A percentile compares a stretch with the other conserved stretches of the same genome.
Evolutionary conservation across 1,140 invertebrate species (phyloP).

Genomic region (Panagrolaimus sp.): DNA sequence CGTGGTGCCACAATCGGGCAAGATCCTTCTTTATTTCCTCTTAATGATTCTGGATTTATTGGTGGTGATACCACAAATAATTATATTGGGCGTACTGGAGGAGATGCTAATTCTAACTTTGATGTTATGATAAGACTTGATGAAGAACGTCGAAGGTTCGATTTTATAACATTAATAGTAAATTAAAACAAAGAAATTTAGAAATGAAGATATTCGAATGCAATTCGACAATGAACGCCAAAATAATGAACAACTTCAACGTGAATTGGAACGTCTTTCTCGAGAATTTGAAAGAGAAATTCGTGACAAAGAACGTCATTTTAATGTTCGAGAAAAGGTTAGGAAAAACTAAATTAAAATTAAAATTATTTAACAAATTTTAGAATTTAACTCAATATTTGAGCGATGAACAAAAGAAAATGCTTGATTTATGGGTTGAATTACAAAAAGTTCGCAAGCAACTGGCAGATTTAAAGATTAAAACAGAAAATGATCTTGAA

Average conservation of each 20-base stretch:
- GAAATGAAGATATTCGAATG: constrained; percentile 52
- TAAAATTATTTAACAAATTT: constrained; percentile 9
- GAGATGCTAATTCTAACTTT: constrained; percentile 54
- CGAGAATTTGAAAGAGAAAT: constrained; percentile 54
- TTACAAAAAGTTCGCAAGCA: constrained; percentile 56
- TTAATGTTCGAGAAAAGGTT: constrained; percentile 47
- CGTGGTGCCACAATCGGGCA: constrained; percentile 19
- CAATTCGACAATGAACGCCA: constrained; percentile 53
- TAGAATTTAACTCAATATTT: constrained; percentile 59
- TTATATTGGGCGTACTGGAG: constrained; percentile 5
- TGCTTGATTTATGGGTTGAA: constrained; percentile 59
- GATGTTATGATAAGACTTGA: constrained; percentile 53
- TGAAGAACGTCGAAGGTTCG: constrained; percentile 53
- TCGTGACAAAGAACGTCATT: constrained; percentile 55
- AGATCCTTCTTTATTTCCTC: constrained; percentile 46
- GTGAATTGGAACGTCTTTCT: constrained; percentile 50
- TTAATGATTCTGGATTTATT: constrained; percentile 49
- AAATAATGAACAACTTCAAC: constrained; percentile 49
- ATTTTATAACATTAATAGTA: not conserved
- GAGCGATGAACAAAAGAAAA: constrained; percentile 58
- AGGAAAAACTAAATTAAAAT: not conserved
- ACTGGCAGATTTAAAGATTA: constrained; percentile 50
- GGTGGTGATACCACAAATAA: constrained; percentile 28
- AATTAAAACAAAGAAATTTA: constrained; percentile 22
- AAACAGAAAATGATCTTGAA: constrained; percentile 51